Conservation (phyloP, 1,140 invertebrate species). For the Scaptodrosophila lebanonensis region DNA sequence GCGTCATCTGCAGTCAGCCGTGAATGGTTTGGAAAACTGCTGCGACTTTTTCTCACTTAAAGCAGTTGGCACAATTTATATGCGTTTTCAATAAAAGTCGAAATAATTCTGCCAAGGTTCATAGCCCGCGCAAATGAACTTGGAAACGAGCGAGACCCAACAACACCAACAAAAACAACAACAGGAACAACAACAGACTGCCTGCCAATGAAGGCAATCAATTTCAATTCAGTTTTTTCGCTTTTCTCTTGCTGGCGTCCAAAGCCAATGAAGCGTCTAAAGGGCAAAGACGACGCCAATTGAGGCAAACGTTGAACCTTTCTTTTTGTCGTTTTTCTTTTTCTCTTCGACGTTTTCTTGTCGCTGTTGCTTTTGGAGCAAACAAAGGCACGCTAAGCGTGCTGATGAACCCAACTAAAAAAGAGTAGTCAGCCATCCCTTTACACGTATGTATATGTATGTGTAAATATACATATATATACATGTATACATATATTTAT, state of each 20-base stretch:
- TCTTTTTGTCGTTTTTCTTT: constrained; percentile 18
- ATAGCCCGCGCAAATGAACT: constrained; percentile 68
- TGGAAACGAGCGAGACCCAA: constrained; percentile 34
- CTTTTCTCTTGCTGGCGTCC: constrained; percentile 46
- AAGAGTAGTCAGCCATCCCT: constrained; percentile 13
- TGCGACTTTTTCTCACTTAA: constrained; percentile 36
- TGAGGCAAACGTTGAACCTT: constrained; percentile 52
- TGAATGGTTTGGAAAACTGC: constrained; percentile 42
- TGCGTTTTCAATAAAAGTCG: constrained; percentile 70
- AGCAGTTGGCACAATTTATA: constrained; percentile 60
- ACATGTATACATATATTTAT: constrained; percentile 11
- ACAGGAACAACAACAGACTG: constrained; percentile 5
- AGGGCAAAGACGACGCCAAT: constrained; percentile 69
- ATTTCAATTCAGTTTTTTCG: constrained; percentile 70
- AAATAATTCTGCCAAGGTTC: constrained; percentile 72
- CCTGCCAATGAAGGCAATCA: constrained; percentile 65
- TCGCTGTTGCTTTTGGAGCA: constrained; percentile 1
- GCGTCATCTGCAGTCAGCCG: constrained; percentile 47
- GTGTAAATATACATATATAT: constrained; percentile 1
- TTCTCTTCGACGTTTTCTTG: constrained; percentile 23
- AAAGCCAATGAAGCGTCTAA: constrained; percentile 65
- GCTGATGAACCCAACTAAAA: constrained; percentile 53
- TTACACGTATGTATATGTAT: constrained; percentile 1
- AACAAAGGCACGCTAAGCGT: constrained; percentile 60
- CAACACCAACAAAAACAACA: constrained; percentile 28